Evolutionary conservation across 2,888 invertebrate species (phyloP), one percentile per base, ranked within the genome.

Genomic region (Andricus curvator): DNA sequence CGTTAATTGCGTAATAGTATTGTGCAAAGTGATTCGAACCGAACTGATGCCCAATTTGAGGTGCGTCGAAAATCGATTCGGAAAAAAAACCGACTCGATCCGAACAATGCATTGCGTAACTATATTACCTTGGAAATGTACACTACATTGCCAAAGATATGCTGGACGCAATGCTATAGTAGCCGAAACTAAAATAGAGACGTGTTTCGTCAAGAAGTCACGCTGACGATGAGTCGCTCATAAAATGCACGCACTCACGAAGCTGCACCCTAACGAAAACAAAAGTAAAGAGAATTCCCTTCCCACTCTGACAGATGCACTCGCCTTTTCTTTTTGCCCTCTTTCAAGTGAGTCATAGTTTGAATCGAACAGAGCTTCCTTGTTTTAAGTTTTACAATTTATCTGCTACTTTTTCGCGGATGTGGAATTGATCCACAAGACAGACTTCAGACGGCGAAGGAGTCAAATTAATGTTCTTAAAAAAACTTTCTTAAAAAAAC

Each of bases 301-400:
- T 74, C 74, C 74, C 51, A 74, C 74, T 74, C 51, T 56, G 70
- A 25, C 62, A 56, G 74, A 74, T 33, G 74, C 74, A 74, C n/a
- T 74, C 51, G 80, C 74, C 80, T 81, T 82, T 83, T 82, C 79
- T 76, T 80, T 70, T 81, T 78, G 77, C 80, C 76, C 85, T 74
- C 78, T 81, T 84, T 83, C 87, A 84, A 79, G 78, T 79, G 86
- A 87, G 84, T 86, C 86, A 87, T 80, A 80, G 78, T 80, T 79
- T 80, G 80, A 83, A 44, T 22, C 74, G 48, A 48, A 70, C 66
- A 66, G 44, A 74, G 74, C 51, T 85, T 83, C 83, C 83, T 83
- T 87, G 86, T 89, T 89, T 88, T 56, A 74, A 56, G n/a, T 74
- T 74, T 74, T 74, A 74, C 33, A 74, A 74, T 74, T 56, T 56